Base-by-base conservation (phyloP, 92 coral and sea anemone genomes). In the Epizoanthus illoricatus region DNA sequence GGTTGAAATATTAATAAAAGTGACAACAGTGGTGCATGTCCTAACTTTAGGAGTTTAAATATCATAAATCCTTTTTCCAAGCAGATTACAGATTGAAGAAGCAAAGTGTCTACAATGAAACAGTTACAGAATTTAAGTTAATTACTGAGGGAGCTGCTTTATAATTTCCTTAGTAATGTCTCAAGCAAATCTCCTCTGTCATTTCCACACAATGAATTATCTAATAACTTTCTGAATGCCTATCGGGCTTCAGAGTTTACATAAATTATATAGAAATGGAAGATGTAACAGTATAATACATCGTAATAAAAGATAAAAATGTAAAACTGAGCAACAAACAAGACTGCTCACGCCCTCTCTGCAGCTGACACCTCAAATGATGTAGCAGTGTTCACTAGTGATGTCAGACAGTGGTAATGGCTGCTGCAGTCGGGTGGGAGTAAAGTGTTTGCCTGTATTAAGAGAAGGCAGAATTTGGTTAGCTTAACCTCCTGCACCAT, bases 401-500 rank as follows among this genome's bases (percentile, higher is more conserved):
- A 89, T 43, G 99, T 95, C 65, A 96, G 81, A 81, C 98, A 96
- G 81, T 96, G 99, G 24, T 94, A 87, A 73, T 96, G 98, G 81
- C 97, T 93, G 62, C 98, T 96, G 86, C 99, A 96, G 85, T 96
- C 99, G 15, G 96, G 92, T 3, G 99, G 99, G 1, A 96, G 92
- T 39, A 96, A 84, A 33, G 98, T 94, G 87, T 96, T 96, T 19
- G 99, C 93, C 99, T 96, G 86, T 5, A 17, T 65, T 17, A 40
- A 15, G 16, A 45, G 20, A 7, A 60, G 49, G 49, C 43, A 7
- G 28, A 21, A 23, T 10, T 52, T 24, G 55, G 24, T 10, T 43
- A 13, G 45, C 42, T 41, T 57, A 23, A 15, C 17, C 3, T 9
- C 3, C 5, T 2, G 36, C 33, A 28, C 33, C 33, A 28, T 62